These are phyloP conservation scores for Helarctos malayanus DNA, from an alignment of 2,797 vertebrate species.

Conservation along the genomic window DNA sequence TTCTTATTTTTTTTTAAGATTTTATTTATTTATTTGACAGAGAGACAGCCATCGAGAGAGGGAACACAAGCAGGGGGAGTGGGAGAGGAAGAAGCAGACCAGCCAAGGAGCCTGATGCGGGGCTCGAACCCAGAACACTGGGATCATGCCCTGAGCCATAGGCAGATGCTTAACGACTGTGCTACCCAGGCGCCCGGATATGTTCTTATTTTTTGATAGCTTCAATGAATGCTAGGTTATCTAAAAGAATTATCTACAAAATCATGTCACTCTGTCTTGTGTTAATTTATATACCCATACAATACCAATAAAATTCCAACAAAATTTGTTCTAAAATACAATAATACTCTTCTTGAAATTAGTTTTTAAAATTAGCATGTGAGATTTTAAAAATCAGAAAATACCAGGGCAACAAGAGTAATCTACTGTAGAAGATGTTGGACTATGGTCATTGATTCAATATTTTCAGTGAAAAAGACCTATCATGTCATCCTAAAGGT, in stretches of 20 bases:
- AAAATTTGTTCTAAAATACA: conserved; percentile 4
- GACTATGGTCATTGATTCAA: neutral
- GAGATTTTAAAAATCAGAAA: neutral
- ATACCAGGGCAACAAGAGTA: neutral
- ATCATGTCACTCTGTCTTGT: neutral
- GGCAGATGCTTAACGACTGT: no score
- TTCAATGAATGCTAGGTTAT: neutral
- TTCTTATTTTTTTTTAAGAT: no score
- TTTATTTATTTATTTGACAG: no score
- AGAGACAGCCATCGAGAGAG: no score
- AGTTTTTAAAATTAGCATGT: neutral
- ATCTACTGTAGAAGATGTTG: neutral
- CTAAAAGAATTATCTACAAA: conserved; percentile 11
- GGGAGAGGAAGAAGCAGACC: no score
- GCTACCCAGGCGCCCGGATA: neutral
- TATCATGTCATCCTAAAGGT: neutral
- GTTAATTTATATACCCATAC: neutral
- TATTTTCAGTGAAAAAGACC: conserved; percentile 9
- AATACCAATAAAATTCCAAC: neutral
- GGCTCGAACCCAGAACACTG: no score
- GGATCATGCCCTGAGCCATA: no score
- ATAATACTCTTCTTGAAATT: neutral
- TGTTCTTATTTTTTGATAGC: neutral
- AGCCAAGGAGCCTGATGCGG: no score
- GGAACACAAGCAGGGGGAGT: no score